Evolutionary conservation across 2,797 vertebrate genomes (phyloP).

Genomic region (Ceryle rudis): DNA sequence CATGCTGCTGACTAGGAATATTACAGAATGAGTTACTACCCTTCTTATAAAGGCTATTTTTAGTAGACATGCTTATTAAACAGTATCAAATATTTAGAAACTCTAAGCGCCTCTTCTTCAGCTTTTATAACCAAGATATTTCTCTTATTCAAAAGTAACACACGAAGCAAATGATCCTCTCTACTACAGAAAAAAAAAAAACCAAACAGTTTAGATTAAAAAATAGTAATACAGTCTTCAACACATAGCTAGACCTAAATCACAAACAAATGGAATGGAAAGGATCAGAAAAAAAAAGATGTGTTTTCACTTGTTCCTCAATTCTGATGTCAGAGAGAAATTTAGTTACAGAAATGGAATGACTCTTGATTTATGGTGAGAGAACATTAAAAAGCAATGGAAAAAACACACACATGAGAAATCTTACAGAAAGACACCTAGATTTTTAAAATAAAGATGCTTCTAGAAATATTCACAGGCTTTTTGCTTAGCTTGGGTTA

Average conservation of each 20-base stretch:
- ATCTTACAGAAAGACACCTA: background rate
- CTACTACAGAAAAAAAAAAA: background rate
- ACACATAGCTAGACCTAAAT: background rate
- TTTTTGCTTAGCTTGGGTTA: background rate
- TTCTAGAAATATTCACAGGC: background rate
- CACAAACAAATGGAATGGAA: background rate
- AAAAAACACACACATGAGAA: background rate
- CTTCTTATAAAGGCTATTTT: slow-evolving; percentile 27
- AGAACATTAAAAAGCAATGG: background rate
- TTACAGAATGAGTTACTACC: background rate
- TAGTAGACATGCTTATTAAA: slow-evolving; percentile 9
- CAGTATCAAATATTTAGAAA: background rate
- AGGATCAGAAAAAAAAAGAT: background rate
- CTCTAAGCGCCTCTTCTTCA: background rate
- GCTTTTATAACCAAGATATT: slow-evolving; percentile 14
- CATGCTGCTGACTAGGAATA: slow-evolving; percentile 34
- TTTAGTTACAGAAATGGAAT: background rate
- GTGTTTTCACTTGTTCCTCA: slow-evolving; percentile 12
- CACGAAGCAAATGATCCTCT: background rate
- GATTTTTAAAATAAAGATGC: background rate
- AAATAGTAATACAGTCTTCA: background rate
- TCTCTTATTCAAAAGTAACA: background rate
- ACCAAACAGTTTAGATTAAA: background rate
- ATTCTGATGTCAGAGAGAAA: background rate
- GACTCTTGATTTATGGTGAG: background rate